Base-by-base conservation (phyloP, 2,797 vertebrate genomes). In the Philypnodon macrostomus region DNA sequence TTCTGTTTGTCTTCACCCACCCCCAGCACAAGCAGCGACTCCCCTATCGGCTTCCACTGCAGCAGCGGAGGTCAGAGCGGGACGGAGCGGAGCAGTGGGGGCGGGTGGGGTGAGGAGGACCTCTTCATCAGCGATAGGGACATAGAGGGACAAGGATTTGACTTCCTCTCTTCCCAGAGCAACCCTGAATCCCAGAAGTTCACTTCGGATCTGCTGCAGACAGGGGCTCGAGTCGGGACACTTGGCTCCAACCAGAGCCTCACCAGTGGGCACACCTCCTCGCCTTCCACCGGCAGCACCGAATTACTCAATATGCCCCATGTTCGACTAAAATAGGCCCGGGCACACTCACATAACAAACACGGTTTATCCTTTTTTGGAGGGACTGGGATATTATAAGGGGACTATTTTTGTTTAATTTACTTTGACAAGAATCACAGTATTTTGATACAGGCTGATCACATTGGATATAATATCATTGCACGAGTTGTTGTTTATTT, bases 71-170 rank as follows among this genome's bases (percentile, higher is more conserved):
- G 62, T 14, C 56, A 51, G 3, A 65, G 71, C 0, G 67, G 69
- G 2, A 6, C 40, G 19, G 55, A 57, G 32, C 54, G 54, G 40
- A 63, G 60, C 8, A 67, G 85, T 31, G 90, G 89, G 54, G 87
- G 86, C n/a, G 91, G 90, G 52, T 98, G 95, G 95, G 92, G 90
- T 49, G 94, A 96, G 77, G 92, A 94, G 42, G 92, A 93, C 86
- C 92, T 97, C 75, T 95, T 97, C 79, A 94, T 97, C 87, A 90
- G 91, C n/a, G 94, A 96, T 80, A 90, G 93, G 79, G 94, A 98
- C 77, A 75, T 91, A 61, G 93, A 95, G 75, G 79, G 80, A 14
- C 88, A 89, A 70, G 86, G 85, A 44, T 90, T 92, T 33, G 91
- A 94, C 72, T 90, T 90, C 73, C 66, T 90, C 62, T 88, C 41